Conservation (phyloP, 2,113 vertebrate species). For the Cephalophus harveyi region DNA sequence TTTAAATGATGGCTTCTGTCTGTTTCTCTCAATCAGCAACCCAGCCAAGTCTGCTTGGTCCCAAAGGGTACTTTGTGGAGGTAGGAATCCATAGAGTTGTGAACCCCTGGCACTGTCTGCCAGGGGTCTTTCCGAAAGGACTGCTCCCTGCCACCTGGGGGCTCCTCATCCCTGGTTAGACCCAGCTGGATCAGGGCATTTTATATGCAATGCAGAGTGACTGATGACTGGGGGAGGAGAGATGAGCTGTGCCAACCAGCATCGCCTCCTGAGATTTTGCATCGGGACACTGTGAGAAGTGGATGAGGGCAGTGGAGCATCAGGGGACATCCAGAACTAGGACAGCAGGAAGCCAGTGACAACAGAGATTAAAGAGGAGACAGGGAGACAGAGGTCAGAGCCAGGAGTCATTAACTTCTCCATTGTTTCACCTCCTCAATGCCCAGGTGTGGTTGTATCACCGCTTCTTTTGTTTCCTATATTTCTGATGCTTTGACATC, state of each 20-base stretch:
- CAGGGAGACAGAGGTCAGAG: not conserved
- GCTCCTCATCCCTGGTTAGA: accelerated
- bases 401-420: accelerated
- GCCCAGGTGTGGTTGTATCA: accelerated
- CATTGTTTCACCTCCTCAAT: accelerated
- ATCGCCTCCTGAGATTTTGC: not conserved
- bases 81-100: not conserved
- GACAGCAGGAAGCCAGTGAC: accelerated
- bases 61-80: accelerated
- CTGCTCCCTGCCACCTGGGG: not conserved
- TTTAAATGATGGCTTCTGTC: not conserved
- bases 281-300: not conserved
- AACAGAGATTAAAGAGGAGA: not conserved
- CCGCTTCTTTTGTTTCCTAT: not conserved
- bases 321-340: not conserved
- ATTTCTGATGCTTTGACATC: not conserved
- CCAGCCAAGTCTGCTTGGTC: too few relatives aligned
- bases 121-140: accelerated
- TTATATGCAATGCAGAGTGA: accelerated
- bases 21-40: too few relatives aligned
- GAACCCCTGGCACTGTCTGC: not conserved
- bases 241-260: accelerated
- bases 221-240: not conserved
- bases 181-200: not conserved
- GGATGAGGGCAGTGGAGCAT: accelerated